Evolutionary conservation across 2,888 invertebrate species (phyloP), one percentile per base, ranked within the genome.

Genomic region (Drosophila niveifrons): DNA sequence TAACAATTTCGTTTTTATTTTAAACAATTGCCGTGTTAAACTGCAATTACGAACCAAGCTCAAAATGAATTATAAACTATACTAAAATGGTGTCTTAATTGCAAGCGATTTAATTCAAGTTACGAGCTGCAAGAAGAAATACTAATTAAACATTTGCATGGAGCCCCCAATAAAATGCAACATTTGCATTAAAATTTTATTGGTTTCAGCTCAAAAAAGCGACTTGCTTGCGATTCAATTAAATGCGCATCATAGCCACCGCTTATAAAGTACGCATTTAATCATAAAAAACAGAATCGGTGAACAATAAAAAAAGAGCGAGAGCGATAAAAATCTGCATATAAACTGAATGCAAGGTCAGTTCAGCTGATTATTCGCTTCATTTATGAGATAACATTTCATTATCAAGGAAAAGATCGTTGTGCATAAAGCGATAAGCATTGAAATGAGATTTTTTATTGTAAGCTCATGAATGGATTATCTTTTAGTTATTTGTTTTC

Each of bases 331-430:
- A 47, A 23, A 57, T 31, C 18, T 55, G 55, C 55, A 44, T 18
- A 56, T 28, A 46, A 52, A 72, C 15, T 36, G 47, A 65, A 15
- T 44, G 23, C 41, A 68, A 68, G 67, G 69, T 59, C 15, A 31
- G 31, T 6, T 66, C 4, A 18, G 2, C 34, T 18, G 51, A 47
- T 65, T 44, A 44, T 17, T 11, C 15, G 9, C 15, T 47, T 48
- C 29, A 10, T 69, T 59, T 61, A 47, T 28, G 65, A 36, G 51
- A 36, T 43, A 55, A 44, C 29, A 43, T 29, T 55, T 43, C 3
- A 18, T 44, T 43, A 44, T 44, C 44, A 34, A 18, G 31, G n/a
- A 34, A 56, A 10, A 23, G 8, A 41, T 15, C 8, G 15, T 13
- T 13, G 39, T 15, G 39, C 31, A 10, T 31, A 8, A 31, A 31